Conservation (phyloP, 2,888 invertebrate genomes). For the Dryococelus australis region DNA sequence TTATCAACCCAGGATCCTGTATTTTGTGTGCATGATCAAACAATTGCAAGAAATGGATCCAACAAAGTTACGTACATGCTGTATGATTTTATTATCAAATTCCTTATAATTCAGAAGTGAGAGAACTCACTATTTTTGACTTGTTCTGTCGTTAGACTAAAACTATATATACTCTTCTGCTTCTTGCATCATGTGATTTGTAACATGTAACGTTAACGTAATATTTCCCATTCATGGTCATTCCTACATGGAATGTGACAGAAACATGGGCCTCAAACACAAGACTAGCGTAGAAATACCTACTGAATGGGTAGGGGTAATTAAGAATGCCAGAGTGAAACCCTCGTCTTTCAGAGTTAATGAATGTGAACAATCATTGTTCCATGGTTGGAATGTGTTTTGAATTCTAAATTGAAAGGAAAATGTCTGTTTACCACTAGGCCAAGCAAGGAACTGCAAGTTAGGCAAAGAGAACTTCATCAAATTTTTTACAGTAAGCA, state of each 20-base stretch:
- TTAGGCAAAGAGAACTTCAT: background rate
- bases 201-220: background rate
- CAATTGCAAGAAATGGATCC: no score
- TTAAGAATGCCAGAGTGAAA: background rate
- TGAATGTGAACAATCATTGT: background rate
- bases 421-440: background rate
- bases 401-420: background rate
- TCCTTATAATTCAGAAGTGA: no score
- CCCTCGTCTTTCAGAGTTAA: background rate
- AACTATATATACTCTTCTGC: no score
- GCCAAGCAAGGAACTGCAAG: background rate
- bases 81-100: no score
- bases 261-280: background rate
- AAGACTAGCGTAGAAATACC: background rate
- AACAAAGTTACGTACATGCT: no score
- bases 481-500: no score
- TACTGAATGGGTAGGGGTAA: background rate
- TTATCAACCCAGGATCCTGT: no score
- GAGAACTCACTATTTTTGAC: no score
- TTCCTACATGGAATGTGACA: background rate
- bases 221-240: slow-evolving; percentile 4
- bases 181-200: no score
- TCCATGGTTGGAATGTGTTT: background rate
- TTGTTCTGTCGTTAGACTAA: no score
- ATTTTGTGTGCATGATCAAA: no score